Conservation (phyloP, 2,888 invertebrate species). For the Strigamia transsilvanica region DNA sequence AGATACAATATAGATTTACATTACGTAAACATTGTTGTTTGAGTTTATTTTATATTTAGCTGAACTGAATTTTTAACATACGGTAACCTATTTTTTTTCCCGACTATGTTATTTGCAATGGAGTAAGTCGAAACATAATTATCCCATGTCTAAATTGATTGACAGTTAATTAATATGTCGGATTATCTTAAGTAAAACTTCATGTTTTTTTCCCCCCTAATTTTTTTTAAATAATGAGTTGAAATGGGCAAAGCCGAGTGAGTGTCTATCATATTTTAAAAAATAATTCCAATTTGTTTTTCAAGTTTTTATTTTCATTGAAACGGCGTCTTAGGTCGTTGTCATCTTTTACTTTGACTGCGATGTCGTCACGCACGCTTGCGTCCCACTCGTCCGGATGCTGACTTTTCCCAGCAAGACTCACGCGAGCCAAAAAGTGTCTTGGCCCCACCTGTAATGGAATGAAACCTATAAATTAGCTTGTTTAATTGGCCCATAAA, state of each 20-base stretch:
- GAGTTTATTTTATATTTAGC: neutral
- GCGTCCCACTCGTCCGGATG: conserved; percentile 37
- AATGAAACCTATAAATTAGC: conserved; percentile 43
- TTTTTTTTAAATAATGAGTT: conserved; percentile 6
- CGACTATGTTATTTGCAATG: neutral
- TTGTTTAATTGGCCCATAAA: conserved; percentile 32
- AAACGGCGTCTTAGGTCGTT: neutral
- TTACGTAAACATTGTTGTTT: neutral
- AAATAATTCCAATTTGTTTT: conserved; percentile 19
- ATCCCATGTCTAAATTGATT: conserved; percentile 19
- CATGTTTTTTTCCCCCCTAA: neutral
- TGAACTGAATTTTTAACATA: neutral
- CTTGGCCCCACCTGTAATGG: conserved; percentile 37
- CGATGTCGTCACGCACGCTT: conserved; percentile 40
- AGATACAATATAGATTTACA: neutral
- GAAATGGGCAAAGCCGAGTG: conserved; percentile 8
- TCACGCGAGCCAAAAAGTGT: conserved; percentile 38
- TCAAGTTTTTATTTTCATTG: neutral
- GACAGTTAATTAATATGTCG: conserved; percentile 35
- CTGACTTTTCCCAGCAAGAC: conserved; percentile 38
- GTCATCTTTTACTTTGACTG: conserved; percentile 26
- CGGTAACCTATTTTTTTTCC: neutral
- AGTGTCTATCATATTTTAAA: conserved; percentile 27
- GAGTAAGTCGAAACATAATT: neutral
- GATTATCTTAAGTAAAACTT: conserved; percentile 1